Conservation (phyloP, 2,113 vertebrate genomes). For the Eleginops maclovinus region DNA sequence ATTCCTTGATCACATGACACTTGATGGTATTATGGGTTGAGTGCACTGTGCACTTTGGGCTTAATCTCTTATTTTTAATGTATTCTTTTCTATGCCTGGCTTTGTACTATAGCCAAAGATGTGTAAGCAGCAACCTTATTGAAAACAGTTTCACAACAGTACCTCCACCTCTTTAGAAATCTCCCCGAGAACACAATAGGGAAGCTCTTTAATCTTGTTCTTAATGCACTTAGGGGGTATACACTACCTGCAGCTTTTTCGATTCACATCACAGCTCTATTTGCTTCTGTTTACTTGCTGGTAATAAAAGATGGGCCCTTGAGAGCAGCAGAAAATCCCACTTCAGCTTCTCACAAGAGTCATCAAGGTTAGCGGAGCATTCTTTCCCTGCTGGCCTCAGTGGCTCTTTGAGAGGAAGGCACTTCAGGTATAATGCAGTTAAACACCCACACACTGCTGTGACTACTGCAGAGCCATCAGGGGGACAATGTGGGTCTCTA, state of each 20-base stretch:
- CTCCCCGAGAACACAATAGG: slow-evolving; percentile 9
- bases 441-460: slow-evolving; percentile 31
- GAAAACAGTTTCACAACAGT: slow-evolving; percentile 23
- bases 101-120: slow-evolving; percentile 21
- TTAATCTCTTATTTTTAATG: not conserved
- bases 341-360: slow-evolving; percentile 56
- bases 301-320: slow-evolving; percentile 53
- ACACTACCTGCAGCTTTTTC: slow-evolving; percentile 29
- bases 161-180: slow-evolving; percentile 22
- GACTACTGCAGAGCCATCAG: slow-evolving; percentile 15
- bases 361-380: slow-evolving; percentile 48
- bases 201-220: slow-evolving; percentile 36
- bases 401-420: slow-evolving; percentile 36
- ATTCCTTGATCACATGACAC: not conserved
- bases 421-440: slow-evolving; percentile 57
- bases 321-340: slow-evolving; percentile 59
- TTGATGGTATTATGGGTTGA: not conserved
- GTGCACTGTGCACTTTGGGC: not conserved
- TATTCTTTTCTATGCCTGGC: not conserved
- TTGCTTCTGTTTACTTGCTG: slow-evolving; percentile 54
- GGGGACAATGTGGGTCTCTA: slow-evolving; percentile 7
- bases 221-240: slow-evolving; percentile 42
- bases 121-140: slow-evolving; percentile 22
- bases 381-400: slow-evolving; percentile 37
- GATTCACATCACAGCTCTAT: slow-evolving; percentile 35